Conservation (phyloP, 2,113 vertebrate species). For the Lagenorhynchus albirostris region DNA sequence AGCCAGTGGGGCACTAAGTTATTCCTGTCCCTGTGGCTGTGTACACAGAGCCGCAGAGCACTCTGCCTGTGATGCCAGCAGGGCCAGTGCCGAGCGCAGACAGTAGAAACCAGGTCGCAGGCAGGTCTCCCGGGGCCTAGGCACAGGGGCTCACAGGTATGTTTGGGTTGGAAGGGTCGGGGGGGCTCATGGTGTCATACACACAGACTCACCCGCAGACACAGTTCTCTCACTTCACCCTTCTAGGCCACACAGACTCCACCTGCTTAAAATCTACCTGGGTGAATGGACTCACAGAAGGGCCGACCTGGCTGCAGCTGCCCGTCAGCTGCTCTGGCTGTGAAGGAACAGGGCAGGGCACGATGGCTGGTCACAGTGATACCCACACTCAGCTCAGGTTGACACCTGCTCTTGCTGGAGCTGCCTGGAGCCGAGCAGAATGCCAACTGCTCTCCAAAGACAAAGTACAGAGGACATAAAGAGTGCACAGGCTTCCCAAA, state of each 20-base stretch:
- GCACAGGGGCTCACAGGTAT: neutral
- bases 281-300: neutral
- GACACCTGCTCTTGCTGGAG: neutral
- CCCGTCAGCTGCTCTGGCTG: neutral
- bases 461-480: neutral
- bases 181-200: neutral
- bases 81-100: neutral
- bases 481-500: neutral
- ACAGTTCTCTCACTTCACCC: neutral
- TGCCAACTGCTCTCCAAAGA: neutral
- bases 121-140: neutral
- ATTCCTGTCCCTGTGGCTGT: neutral
- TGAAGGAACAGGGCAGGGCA: neutral
- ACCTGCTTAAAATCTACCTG: neutral
- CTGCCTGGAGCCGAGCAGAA: neutral
- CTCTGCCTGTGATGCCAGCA: neutral
- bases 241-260: neutral
- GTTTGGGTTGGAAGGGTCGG: neutral
- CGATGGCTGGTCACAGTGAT: conserved; percentile 12
- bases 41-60: neutral
- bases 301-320: neutral
- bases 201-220: neutral
- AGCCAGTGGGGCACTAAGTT: neutral
- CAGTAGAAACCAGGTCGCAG: neutral
- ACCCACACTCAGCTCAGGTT: neutral